A percentile compares a stretch with the other conserved stretches of the same genome.
Conservation (phyloP, 2,113 vertebrate genomes). For the Anguilla japonica region DNA sequence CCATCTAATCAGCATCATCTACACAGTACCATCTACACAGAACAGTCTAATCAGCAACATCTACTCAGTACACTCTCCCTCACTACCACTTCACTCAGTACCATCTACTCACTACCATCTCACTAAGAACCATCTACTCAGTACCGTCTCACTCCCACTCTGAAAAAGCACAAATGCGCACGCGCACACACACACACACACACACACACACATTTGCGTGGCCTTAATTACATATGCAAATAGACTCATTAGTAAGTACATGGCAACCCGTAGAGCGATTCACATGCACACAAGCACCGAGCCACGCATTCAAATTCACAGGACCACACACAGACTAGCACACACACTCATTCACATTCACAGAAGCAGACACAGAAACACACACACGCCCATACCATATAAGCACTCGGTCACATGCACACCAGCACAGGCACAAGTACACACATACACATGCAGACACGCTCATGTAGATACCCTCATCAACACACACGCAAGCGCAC, state of each 20-base stretch:
- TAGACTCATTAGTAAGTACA: background rate
- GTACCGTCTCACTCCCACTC: too few relatives aligned
- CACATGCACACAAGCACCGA: background rate
- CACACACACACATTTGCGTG: background rate
- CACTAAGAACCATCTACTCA: too few relatives aligned
- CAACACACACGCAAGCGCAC: background rate
- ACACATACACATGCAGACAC: background rate
- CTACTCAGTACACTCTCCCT: too few relatives aligned
- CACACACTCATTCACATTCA: background rate
- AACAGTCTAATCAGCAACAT: too few relatives aligned
- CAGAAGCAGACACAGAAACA: background rate
- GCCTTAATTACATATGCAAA: background rate
- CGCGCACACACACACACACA: background rate
- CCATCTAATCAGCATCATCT: too few relatives aligned
- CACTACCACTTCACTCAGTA: too few relatives aligned
- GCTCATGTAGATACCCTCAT: background rate
- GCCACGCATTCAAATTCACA: background rate
- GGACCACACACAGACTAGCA: background rate
- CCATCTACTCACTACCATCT: too few relatives aligned
- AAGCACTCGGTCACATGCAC: background rate
- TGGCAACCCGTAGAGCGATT: background rate
- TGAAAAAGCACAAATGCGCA: too few relatives aligned
- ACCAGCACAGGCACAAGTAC: background rate
- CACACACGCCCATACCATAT: background rate
- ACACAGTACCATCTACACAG: too few relatives aligned